phyloP scores from a whole-genome alignment of 2,888 invertebrate genomes.

The Melinopterus prodromus region DNA sequence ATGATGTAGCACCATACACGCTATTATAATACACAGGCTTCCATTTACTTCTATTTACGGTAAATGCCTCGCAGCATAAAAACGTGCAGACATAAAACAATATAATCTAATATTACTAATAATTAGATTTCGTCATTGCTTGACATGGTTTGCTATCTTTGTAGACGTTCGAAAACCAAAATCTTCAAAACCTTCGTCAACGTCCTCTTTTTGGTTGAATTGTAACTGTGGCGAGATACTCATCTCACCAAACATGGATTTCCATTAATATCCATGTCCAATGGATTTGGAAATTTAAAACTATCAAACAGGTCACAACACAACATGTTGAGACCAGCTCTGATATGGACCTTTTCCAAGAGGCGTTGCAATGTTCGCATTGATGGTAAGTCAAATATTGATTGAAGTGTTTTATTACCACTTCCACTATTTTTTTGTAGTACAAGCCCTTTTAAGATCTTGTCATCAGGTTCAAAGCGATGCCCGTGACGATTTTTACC shows the following conservation, averaged over 20 bases:
- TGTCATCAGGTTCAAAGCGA: slow-evolving; percentile 24
- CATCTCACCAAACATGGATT: slow-evolving; percentile 39
- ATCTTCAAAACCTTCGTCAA: no score
- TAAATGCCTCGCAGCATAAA: slow-evolving; percentile 14
- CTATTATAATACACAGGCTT: slow-evolving; percentile 35
- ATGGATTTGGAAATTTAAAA: slow-evolving; percentile 28
- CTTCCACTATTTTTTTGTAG: slow-evolving; percentile 32
- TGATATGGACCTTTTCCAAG: slow-evolving; percentile 24
- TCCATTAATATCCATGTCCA: slow-evolving; percentile 37
- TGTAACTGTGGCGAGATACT: slow-evolving; percentile 9
- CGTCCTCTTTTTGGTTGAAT: no score
- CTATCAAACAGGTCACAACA: slow-evolving; percentile 25
- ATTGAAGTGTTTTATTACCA: slow-evolving; percentile 29
- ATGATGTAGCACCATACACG: slow-evolving; percentile 28
- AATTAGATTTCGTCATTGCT: no score
- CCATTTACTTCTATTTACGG: slow-evolving; percentile 37
- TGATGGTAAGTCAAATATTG: slow-evolving; percentile 32
- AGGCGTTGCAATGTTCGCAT: slow-evolving; percentile 23
- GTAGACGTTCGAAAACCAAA: slow-evolving; percentile 1
- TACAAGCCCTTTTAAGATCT: slow-evolving; percentile 6
- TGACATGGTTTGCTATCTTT: no score
- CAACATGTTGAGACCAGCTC: slow-evolving; percentile 19
- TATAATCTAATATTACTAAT: neutral
- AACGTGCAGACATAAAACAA: slow-evolving; percentile 31
- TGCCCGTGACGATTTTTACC: slow-evolving; percentile 23